Percentiles rank a stretch among this genome's conserved stretches.
Conservation (phyloP, 2,888 invertebrate genomes). For the Trisateles emortualis region DNA sequence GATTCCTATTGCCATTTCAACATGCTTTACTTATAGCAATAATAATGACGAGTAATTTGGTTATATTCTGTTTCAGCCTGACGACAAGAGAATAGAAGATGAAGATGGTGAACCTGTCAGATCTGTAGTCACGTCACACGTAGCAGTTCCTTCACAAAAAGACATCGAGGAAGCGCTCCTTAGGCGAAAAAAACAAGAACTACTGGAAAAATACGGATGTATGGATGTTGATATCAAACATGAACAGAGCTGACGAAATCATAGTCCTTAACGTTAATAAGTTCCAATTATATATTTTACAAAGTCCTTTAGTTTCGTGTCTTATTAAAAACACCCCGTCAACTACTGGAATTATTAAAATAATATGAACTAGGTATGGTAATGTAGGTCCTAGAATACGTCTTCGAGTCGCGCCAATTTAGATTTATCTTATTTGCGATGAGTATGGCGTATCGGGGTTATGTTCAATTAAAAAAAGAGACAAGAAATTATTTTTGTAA, state of each 20-base stretch:
- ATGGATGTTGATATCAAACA: conserved; percentile 81
- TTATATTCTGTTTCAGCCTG: conserved; percentile 64
- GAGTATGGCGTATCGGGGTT: too few relatives aligned
- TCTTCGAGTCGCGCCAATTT: neutral
- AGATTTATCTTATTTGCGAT: too few relatives aligned
- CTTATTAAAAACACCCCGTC: too few relatives aligned
- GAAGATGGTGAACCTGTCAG: conserved; percentile 58
- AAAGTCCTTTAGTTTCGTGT: neutral
- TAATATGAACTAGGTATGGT: neutral
- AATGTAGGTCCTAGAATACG: neutral
- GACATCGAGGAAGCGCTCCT: conserved; percentile 97
- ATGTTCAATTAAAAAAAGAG: conserved; percentile 16
- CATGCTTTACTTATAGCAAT: too few relatives aligned
- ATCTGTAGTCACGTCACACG: conserved; percentile 86
- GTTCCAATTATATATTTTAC: neutral
- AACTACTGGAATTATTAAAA: neutral
- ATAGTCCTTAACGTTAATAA: conserved; percentile 1
- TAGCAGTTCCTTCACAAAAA: conserved; percentile 97
- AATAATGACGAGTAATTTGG: neutral
- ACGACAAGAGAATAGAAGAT: conserved; percentile 76
- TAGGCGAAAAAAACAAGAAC: conserved; percentile 95
- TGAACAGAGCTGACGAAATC: conserved; percentile 69
- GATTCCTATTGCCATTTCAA: too few relatives aligned
- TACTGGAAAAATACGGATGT: conserved; percentile 93
- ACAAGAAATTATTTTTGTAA: conserved; percentile 46